Evolutionary conservation across 2,113 vertebrate genomes (phyloP), one percentile per base, ranked within the genome.

Genomic region (Rhinopomastus cyanomelas): DNA sequence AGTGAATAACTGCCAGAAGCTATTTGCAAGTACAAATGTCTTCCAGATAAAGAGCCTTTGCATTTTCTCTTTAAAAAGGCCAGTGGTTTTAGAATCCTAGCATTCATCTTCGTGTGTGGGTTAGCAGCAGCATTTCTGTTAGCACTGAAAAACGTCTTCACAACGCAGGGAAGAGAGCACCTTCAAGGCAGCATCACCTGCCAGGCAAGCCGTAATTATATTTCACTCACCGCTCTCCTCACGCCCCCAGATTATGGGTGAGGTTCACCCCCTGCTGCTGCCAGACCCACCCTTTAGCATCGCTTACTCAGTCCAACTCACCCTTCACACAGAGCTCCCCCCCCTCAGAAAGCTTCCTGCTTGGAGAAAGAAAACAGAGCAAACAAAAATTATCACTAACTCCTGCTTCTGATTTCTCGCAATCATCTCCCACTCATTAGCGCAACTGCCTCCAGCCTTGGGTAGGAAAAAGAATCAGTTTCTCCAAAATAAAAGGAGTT

Each of bases 161-260:
- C 76, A 94, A 91, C 86, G 86, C 46, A 91, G 71, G 85, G 90
- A 96, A 88, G 94, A 97, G 89, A 87, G 76, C 22, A 94, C 87
- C 87, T 96, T 90, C 76, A 87, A 93, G 85, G 94, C 16, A 89
- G 74, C 49, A 82, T 64, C 75, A 92, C 71, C 88, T 94, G 67
- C 78, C 51, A 96, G 89, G 91, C 74, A 96, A 97, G 94, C 84
- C 85, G 78, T 96, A 96, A 96, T 97, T 97, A 93, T 90, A 91
- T 94, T 94, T 97, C 92, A 93, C 80, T 95, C 51, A 88, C 34
- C 46, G 55, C 26, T 85, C 62, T 30, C 36, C 19, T 91, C 71
- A 73, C 71, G 79, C 67, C 81, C 84, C 22, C 71, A 95, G 95
- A 96, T 91, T 92, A 93, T 52, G 29, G 2, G 17, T 53, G 85